Percentiles rank a stretch among this genome's conserved stretches.
Evolutionary conservation across 2,113 vertebrate species (phyloP).

Genomic region (Pangasianodon hypophthalmus): DNA sequence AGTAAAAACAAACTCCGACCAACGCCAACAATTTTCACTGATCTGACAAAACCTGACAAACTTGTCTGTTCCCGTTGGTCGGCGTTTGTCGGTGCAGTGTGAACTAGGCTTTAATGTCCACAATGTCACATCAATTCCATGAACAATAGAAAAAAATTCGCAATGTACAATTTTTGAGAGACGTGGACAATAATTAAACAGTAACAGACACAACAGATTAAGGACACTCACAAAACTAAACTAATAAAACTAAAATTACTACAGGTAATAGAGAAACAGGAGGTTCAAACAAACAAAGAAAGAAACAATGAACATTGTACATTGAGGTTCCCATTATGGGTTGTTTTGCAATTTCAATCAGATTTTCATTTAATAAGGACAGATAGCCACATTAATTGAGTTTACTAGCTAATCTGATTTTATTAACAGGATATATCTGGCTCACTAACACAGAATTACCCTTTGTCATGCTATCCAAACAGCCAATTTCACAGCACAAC

Average conservation of each 20-base stretch:
- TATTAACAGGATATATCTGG: background rate
- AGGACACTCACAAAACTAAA: background rate
- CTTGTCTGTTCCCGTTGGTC: too few relatives aligned
- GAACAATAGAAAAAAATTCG: too few relatives aligned
- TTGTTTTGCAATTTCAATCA: background rate
- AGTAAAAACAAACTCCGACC: too few relatives aligned
- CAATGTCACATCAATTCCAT: too few relatives aligned
- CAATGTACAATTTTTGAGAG: background rate
- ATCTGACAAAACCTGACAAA: too few relatives aligned
- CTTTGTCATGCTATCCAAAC: background rate
- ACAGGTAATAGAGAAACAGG: background rate
- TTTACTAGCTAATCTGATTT: background rate
- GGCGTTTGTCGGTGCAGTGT: too few relatives aligned
- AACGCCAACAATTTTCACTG: too few relatives aligned
- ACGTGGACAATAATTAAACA: background rate
- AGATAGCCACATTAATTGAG: background rate
- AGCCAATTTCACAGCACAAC: background rate
- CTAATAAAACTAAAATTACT: background rate
- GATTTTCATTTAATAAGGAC: background rate
- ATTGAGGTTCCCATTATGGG: background rate
- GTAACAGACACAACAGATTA: background rate
- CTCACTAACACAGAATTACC: conserved; percentile 1
- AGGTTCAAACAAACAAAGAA: background rate
- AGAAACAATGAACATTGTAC: background rate
- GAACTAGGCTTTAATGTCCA: too few relatives aligned